Evolutionary conservation across 2,113 vertebrate genomes (phyloP).

Genomic region (Eulemur macaco): DNA sequence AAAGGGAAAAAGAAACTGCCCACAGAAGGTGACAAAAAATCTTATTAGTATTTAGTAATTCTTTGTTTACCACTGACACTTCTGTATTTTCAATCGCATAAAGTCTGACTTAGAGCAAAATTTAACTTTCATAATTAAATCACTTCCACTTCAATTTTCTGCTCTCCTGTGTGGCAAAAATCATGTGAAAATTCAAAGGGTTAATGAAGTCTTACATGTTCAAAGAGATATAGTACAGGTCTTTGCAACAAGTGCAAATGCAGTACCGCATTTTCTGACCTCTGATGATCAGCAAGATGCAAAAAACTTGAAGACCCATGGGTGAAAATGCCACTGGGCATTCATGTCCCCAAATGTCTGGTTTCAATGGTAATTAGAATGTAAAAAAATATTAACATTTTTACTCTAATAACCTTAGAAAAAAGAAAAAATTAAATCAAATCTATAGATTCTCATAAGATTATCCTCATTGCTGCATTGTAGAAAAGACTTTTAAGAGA

Average conservation of each 20-base stretch:
- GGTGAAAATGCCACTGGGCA: not conserved
- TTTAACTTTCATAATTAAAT: slow-evolving; percentile 5
- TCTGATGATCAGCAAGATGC: slow-evolving; percentile 35
- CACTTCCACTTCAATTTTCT: not conserved
- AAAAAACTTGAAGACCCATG: not conserved
- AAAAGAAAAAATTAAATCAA: not conserved
- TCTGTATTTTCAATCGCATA: not conserved
- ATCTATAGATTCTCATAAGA: not conserved
- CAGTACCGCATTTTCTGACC: not conserved
- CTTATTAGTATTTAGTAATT: not conserved
- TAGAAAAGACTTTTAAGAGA: slow-evolving; percentile 10
- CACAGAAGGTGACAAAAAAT: not conserved
- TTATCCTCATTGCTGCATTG: not conserved
- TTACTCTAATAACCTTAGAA: slow-evolving; percentile 31
- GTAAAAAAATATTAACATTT: slow-evolving; percentile 49
- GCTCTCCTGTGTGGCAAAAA: not conserved
- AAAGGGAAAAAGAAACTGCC: not conserved
- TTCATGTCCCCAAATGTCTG: not conserved
- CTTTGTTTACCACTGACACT: not conserved
- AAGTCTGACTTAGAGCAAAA: not conserved
- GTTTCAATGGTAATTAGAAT: slow-evolving; percentile 22
- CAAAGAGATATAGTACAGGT: not conserved
- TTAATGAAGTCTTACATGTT: not conserved
- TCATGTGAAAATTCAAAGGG: not conserved
- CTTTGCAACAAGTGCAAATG: slow-evolving; percentile 31